phyloP scores from a whole-genome alignment of 2,888 invertebrate genomes.

The Dinocampus coccinellae region DNA sequence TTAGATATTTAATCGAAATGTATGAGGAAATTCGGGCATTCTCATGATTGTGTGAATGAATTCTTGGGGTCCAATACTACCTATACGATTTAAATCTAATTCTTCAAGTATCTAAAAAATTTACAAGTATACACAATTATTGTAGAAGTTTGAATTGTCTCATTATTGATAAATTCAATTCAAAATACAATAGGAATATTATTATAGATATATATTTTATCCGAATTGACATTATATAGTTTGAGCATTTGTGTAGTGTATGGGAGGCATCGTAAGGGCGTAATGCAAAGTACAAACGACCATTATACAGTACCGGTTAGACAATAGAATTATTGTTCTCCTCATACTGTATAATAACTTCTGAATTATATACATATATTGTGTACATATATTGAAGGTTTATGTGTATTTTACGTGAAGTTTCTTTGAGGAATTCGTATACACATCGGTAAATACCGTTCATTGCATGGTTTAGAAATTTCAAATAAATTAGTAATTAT shows the following conservation, averaged over 20 bases:
- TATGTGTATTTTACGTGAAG: conserved; percentile 10
- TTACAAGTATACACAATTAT: neutral
- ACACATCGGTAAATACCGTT: neutral
- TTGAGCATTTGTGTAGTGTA: neutral
- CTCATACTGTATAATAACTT: conserved; percentile 44
- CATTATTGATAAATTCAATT: conserved; percentile 5
- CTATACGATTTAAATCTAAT: conserved; percentile 74
- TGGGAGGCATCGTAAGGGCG: neutral
- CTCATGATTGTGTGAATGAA: conserved; percentile 75
- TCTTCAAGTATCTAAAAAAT: conserved; percentile 62
- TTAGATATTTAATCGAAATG: conserved; percentile 71
- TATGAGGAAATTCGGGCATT: conserved; percentile 75
- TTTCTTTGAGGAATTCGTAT: neutral
- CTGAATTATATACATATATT: neutral
- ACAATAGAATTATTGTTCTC: conserved; percentile 48
- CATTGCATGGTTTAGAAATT: neutral
- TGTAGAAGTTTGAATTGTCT: neutral
- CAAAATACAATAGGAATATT: neutral
- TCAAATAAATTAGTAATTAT: neutral
- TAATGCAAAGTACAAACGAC: conserved; percentile 20
- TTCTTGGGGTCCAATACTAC: conserved; percentile 74
- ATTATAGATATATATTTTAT: neutral
- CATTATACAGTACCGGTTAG: conserved; percentile 32
- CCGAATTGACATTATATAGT: conserved; percentile 8
- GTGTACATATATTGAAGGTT: conserved; percentile 22